phyloP scores from a whole-genome alignment of 2,888 invertebrate genomes.

The Acanthosoma haemorrhoidale region DNA sequence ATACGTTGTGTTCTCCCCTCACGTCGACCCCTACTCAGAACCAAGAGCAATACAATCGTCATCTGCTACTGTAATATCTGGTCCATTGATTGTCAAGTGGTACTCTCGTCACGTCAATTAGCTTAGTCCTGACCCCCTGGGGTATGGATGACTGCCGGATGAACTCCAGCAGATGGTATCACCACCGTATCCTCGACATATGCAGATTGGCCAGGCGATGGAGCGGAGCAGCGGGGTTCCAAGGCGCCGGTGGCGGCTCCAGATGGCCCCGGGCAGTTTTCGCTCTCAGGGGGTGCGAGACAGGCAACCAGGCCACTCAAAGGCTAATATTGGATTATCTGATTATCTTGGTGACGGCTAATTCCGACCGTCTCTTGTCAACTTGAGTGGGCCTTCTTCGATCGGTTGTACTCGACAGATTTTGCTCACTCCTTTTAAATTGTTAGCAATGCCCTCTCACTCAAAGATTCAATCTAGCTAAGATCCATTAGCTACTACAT shows the following conservation, averaged over 20 bases:
- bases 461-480: no score
- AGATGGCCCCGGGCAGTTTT: not conserved
- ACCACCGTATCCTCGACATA: not conserved
- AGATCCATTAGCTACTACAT: no score
- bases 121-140: not conserved
- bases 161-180: no score
- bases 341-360: not conserved
- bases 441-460: no score
- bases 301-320: not conserved
- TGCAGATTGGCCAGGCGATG: not conserved
- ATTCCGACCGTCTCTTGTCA: not conserved
- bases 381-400: no score
- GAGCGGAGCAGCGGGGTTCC: not conserved
- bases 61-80: not conserved
- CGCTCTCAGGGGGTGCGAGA: no score
- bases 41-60: not conserved
- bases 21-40: no score
- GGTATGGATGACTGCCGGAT: no score
- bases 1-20: no score
- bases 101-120: not conserved
- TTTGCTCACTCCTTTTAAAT: no score
- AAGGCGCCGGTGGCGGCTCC: no score
- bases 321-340: slow-evolving; percentile 1
- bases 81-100: slow-evolving; percentile 1
- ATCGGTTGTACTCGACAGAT: no score